Base-by-base conservation (phyloP, 2,113 vertebrate species). In the Rhagologus leucostigma region DNA sequence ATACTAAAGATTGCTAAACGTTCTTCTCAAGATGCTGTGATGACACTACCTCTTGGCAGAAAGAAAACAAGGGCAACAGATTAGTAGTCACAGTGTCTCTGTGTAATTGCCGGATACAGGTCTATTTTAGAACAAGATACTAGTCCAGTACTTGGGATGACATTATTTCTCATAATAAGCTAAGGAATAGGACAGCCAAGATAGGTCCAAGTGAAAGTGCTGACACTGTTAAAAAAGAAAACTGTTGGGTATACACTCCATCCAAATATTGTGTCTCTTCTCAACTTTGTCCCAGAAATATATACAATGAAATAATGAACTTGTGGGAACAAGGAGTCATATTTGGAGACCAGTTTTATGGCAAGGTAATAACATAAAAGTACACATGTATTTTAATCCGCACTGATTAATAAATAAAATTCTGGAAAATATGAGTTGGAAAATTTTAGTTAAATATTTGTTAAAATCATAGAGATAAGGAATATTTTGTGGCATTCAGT, bases 201-300 rank as follows among this genome's bases (percentile, higher is more conserved):
- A 35, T 2, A 52, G 8, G 26, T 26, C 13, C 39, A 69, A 74
- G 18, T 24, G 12, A n/a, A 84, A 49, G 11, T 49, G 15, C 47
- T 67, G 60, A 39, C 10, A 57, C 14, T 63, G 14, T 20, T 60
- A 24, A 71, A 71, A 87, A 26, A 16, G 9, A 41, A 70, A 55
- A 46, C 7, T 14, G 0, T 41, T 62, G 11, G 0, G 4, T 55
- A 4, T 41, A 24, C 16, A 44, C 16, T 70, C 7, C n/a, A 44
- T 73, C 29, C 22, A 64, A 56, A 64, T 44, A 15, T 8, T 42
- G 4, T n/a, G 4, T 46, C 10, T 46, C 3, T 17, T 75, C 80
- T 71, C 53, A 78, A 20, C 23, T 67, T 91, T 46, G 7, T 22
- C 47, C 4, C 41, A 50, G 56, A 82, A 89, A 74, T 42, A 23